These are phyloP conservation scores for Drosophila mayaguana DNA, from an alignment of 2,888 invertebrate species.

Conservation along the genomic window DNA sequence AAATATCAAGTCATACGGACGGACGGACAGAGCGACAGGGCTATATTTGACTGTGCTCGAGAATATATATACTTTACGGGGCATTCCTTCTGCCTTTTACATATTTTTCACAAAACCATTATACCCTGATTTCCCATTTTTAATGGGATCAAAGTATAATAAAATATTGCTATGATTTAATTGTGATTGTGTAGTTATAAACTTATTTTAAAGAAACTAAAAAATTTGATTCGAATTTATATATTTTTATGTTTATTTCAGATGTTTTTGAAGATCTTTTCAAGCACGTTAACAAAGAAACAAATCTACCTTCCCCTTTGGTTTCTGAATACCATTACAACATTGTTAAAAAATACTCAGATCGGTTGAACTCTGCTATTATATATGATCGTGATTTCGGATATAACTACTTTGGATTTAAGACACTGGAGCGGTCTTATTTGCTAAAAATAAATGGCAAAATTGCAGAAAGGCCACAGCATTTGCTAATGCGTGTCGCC, in stretches of 20 bases:
- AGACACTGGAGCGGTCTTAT: conserved; percentile 98
- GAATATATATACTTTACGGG: too few relatives aligned
- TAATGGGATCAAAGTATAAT: too few relatives aligned
- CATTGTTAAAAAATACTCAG: conserved; percentile 94
- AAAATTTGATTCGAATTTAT: too few relatives aligned
- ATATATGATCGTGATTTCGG: conserved; percentile 98
- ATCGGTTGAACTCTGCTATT: conserved; percentile 96
- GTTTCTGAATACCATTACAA: conserved; percentile 93
- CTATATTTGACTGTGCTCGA: too few relatives aligned
- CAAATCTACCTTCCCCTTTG: conserved; percentile 91
- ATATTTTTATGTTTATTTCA: conserved; percentile 79
- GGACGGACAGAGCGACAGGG: too few relatives aligned
- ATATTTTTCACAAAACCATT: too few relatives aligned
- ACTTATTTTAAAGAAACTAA: too few relatives aligned
- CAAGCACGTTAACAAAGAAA: conserved; percentile 90
- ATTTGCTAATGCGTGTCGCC: conserved; percentile 99
- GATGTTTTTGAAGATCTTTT: conserved; percentile 96
- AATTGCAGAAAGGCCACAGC: conserved; percentile 98
- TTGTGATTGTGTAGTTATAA: too few relatives aligned
- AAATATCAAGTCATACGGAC: too few relatives aligned
- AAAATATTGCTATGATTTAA: too few relatives aligned
- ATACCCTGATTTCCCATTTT: too few relatives aligned
- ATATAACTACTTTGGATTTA: conserved; percentile 99
- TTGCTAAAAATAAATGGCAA: conserved; percentile 95
- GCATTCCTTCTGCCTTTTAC: too few relatives aligned